Evolutionary conservation across 1,140 invertebrate genomes (phyloP).

Genomic region (Bursaphelenchus mucronatus): DNA sequence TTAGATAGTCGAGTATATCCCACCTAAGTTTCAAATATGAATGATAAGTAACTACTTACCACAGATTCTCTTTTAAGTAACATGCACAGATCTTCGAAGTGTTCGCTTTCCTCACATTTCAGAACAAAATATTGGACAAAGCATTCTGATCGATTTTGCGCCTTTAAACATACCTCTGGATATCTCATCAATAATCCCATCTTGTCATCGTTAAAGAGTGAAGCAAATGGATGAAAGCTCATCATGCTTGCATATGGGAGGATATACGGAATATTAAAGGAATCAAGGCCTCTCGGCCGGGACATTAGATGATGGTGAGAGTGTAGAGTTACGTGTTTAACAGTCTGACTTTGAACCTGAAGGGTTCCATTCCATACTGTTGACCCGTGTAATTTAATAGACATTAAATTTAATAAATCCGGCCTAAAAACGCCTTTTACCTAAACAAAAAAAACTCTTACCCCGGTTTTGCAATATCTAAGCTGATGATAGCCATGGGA

Average conservation of each 20-base stretch:
- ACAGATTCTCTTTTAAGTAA: background rate
- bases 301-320: background rate
- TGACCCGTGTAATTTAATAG: too few relatives aligned
- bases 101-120: conserved; percentile 8
- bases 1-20: conserved; percentile 1
- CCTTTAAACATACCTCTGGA: background rate
- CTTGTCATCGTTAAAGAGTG: background rate
- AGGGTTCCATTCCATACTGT: conserved; percentile 10
- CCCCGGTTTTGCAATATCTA: conserved; percentile 7
- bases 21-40: conserved; percentile 3
- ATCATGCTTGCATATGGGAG: too few relatives aligned
- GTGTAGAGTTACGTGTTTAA: conserved; percentile 10
- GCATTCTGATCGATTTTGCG: background rate
- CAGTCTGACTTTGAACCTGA: conserved; percentile 1
- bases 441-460: conserved; percentile 1
- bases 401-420: too few relatives aligned
- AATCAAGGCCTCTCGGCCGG: too few relatives aligned
- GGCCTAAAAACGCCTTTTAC: too few relatives aligned
- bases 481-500: conserved; percentile 2
- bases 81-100: conserved; percentile 12
- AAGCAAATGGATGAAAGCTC: background rate
- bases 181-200: background rate
- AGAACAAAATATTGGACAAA: conserved; percentile 19
- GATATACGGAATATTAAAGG: too few relatives aligned
- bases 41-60: background rate